Base-by-base conservation (phyloP, 2,888 invertebrate species). In the Boloria euphrosyne region DNA sequence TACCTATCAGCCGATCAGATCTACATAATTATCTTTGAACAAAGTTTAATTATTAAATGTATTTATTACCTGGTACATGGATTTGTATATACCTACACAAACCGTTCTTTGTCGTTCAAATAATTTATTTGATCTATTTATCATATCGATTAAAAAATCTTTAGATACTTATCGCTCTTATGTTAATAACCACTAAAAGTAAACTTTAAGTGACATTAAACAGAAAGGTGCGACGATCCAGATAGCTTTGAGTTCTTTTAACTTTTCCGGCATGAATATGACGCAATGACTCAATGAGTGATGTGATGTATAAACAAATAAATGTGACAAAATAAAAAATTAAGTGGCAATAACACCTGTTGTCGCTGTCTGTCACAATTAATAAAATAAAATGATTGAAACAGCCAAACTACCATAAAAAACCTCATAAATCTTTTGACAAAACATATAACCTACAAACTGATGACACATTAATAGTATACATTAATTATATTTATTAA, bases 401-500 rank as follows among this genome's bases (percentile, higher is more conserved):
- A 59, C 58, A 13, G 7, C 18, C 27, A 31, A 44, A 14, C 47
- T 18, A 52, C 46, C 52, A 65, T 65, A 65, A 52, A 64, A 52
- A 53, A 59, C 18, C 18, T 53, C 27, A 65, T 59, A 65, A 65
- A 65, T 58, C 58, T 52, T 58, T 46, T 16, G 17, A 38, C 47
- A 58, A 58, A 57, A 51, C 51, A 64, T 14, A 64, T 43, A 50
- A 59, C 59, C 47, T 31, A 50, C 16, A 58, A 57, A 60, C 18
- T 50, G 31, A 60, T 54, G 55, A 61, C 57, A 53, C 47, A 49
- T 62, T 44, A 55, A 62, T 65, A 58, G 58, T 58, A 47, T 57
- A 53, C 18, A 52, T 58, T 64, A 65, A 43, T 64, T 54, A 59
- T 62, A 64, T 64, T 68, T 62, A 66, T 62, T 61, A 65, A 63